phyloP scores from a whole-genome alignment of 2,888 invertebrate species.

The Xanthia togata region DNA sequence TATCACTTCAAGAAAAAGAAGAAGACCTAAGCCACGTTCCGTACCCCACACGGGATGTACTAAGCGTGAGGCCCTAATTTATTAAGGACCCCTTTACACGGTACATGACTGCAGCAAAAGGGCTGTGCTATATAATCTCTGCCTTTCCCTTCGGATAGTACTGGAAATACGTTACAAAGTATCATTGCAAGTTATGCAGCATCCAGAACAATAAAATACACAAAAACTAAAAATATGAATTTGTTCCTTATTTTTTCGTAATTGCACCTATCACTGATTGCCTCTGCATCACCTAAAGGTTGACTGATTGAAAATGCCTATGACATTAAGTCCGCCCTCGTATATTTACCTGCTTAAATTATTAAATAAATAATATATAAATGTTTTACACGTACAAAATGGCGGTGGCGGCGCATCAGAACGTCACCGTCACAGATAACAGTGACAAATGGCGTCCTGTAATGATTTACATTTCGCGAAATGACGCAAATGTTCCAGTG shows the following conservation, averaged over 20 bases:
- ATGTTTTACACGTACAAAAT: constrained; percentile 20
- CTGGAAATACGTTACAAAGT: background rate
- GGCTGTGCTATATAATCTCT: background rate
- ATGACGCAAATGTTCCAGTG: constrained; percentile 32
- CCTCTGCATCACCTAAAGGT: background rate
- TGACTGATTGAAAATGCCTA: background rate
- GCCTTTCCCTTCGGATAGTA: background rate
- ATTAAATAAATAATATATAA: background rate
- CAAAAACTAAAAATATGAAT: background rate
- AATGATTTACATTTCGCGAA: constrained; percentile 54
- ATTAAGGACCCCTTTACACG: background rate
- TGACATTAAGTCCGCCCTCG: background rate
- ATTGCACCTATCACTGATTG: background rate
- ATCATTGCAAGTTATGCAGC: background rate
- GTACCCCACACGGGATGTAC: no score
- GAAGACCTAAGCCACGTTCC: no score
- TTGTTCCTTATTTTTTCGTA: background rate
- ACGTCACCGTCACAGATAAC: constrained; percentile 47
- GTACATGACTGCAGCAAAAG: background rate
- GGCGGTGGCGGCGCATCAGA: constrained; percentile 16
- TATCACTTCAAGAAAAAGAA: no score
- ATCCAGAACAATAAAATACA: background rate
- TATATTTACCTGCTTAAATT: background rate
- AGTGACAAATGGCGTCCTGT: constrained; percentile 49
- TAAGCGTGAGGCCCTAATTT: no score